Conservation (phyloP, 2,113 vertebrate species). For the Elaphurus davidianus region DNA sequence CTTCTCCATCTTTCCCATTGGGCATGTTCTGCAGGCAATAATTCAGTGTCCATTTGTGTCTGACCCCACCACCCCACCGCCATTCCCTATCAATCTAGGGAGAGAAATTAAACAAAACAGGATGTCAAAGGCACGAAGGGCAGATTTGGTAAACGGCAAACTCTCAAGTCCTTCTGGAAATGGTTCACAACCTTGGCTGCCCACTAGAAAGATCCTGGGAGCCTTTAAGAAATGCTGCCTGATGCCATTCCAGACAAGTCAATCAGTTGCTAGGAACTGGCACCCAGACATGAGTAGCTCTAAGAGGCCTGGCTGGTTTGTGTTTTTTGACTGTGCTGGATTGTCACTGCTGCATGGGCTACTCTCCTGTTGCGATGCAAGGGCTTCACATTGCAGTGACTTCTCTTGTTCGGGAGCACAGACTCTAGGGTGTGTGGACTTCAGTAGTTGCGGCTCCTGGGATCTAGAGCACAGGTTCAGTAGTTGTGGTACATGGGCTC, state of each 20-base stretch:
- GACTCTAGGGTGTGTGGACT: neutral
- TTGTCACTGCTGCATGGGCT: rapidly evolving
- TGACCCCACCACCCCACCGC: too few species aligned
- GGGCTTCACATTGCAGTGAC: neutral
- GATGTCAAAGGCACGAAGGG: neutral
- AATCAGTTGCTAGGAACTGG: neutral
- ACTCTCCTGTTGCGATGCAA: neutral
- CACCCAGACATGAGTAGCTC: neutral
- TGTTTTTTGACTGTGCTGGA: neutral
- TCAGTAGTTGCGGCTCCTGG: neutral
- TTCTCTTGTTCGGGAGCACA: neutral
- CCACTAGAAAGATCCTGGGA: neutral
- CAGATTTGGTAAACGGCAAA: neutral
- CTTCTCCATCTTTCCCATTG: neutral
- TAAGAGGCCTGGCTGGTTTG: neutral
- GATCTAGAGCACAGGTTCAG: neutral
- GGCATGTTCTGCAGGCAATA: neutral
- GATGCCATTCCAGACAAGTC: too few species aligned
- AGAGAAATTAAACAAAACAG: neutral
- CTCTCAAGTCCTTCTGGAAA: neutral
- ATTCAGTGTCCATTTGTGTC: neutral
- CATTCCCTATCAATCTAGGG: neutral
- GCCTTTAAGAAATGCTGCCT: neutral
- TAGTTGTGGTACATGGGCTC: neutral
- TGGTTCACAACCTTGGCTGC: neutral